Percentiles rank a stretch among this genome's conserved stretches.
phyloP scores from a whole-genome alignment of 2,113 vertebrate genomes.

The Phaethornis superciliosus region DNA sequence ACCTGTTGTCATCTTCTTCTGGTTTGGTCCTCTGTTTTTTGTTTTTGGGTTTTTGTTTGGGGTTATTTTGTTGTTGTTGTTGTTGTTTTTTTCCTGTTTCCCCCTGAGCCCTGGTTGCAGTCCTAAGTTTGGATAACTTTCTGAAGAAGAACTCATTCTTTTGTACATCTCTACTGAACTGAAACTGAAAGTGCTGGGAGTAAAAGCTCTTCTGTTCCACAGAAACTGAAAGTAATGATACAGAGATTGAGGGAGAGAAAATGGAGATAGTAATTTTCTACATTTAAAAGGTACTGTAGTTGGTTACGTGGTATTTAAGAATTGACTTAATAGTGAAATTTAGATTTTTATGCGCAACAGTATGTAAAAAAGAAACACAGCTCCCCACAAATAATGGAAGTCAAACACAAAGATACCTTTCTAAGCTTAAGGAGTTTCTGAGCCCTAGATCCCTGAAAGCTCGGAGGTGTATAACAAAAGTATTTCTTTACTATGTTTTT shows the following conservation, averaged over 20 bases:
- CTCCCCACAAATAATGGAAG: not conserved
- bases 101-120: not conserved
- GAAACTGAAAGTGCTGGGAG: constrained; percentile 45
- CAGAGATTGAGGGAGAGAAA: not conserved
- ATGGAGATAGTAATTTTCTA: not conserved
- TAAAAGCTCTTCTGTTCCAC: not conserved
- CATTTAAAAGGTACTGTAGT: not conserved
- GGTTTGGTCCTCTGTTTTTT: not conserved
- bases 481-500: not conserved
- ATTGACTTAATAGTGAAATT: not conserved
- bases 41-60: not conserved
- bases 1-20: not conserved
- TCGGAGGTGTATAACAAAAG: not conserved
- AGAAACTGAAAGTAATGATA: constrained; percentile 44
- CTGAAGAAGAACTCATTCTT: not conserved
- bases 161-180: not conserved
- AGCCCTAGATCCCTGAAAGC: not conserved
- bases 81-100: not conserved
- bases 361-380: not conserved
- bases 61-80: too few relatives aligned
- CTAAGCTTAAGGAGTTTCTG: not conserved
- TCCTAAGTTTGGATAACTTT: constrained; percentile 1
- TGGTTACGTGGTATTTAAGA: not conserved
- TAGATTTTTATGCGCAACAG: not conserved
- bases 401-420: not conserved